Percentiles rank a stretch among this genome's conserved stretches.
phyloP scores from a whole-genome alignment of 2,797 vertebrate genomes.

The Melanotaenia parkinsoni region DNA sequence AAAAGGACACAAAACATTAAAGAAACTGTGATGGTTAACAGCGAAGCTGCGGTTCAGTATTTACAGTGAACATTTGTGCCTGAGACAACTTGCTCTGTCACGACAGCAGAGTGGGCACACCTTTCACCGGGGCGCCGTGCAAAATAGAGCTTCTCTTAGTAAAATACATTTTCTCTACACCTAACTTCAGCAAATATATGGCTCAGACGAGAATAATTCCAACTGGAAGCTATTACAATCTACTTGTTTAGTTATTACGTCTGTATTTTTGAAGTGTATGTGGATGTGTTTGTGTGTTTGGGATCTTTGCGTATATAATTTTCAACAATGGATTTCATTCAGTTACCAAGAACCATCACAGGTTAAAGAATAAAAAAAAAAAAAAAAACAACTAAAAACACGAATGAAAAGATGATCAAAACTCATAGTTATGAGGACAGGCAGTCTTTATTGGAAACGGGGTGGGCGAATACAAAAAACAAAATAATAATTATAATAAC shows the following conservation, averaged over 20 bases:
- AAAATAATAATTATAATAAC: slow-evolving; percentile 84
- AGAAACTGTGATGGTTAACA: slow-evolving; percentile 36
- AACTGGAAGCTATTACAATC: slow-evolving; percentile 30
- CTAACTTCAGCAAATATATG: slow-evolving; percentile 71
- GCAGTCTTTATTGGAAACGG: slow-evolving; percentile 98
- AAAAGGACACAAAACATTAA: slow-evolving; percentile 9
- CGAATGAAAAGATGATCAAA: slow-evolving; percentile 85
- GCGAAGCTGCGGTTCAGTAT: slow-evolving; percentile 47
- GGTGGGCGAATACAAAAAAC: slow-evolving; percentile 86
- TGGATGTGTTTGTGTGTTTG: slow-evolving; percentile 1
- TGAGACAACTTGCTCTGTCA: slow-evolving; percentile 38
- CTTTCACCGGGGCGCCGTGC: slow-evolving; percentile 60
- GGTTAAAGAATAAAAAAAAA: slow-evolving; percentile 25
- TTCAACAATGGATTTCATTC: slow-evolving; percentile 48
- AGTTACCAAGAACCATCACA: slow-evolving; percentile 42
- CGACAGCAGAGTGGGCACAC: slow-evolving; percentile 46
- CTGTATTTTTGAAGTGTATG: slow-evolving; percentile 18
- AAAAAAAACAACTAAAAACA: slow-evolving; percentile 43
- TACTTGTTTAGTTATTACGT: slow-evolving; percentile 35
- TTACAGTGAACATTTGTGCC: slow-evolving; percentile 57
- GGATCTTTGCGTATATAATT: slow-evolving; percentile 35
- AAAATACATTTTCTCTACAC: slow-evolving; percentile 80
- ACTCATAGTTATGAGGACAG: slow-evolving; percentile 90
- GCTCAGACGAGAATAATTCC: slow-evolving; percentile 62
- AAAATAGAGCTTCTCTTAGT: slow-evolving; percentile 82